Conservation (phyloP, 2,113 vertebrate species). For the Embiotoca jacksoni region DNA sequence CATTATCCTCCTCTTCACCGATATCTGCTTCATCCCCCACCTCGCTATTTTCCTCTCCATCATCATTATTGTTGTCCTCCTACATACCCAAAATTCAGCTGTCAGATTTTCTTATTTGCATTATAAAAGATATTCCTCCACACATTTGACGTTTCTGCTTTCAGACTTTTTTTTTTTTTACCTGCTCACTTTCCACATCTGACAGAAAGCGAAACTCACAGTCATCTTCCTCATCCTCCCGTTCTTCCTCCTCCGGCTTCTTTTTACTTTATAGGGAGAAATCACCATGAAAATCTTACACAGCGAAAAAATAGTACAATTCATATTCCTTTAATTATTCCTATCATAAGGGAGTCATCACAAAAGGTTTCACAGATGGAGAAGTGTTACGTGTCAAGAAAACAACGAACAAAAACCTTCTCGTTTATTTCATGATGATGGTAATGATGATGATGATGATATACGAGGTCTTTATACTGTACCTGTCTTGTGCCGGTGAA, state of each 20-base stretch:
- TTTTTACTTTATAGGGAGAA: constrained; percentile 74
- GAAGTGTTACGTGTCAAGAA: too few relatives aligned
- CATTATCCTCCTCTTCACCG: constrained; percentile 54
- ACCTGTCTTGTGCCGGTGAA: constrained; percentile 68
- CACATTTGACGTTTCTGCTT: background rate
- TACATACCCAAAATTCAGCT: constrained; percentile 29
- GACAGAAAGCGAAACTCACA: constrained; percentile 91
- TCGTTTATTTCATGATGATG: too few relatives aligned
- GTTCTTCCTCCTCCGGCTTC: constrained; percentile 75
- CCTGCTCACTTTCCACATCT: constrained; percentile 89
- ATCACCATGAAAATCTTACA: background rate
- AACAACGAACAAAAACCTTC: too few relatives aligned
- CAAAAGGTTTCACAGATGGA: background rate
- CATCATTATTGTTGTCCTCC: constrained; percentile 62
- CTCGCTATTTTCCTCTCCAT: constrained; percentile 32
- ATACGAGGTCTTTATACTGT: constrained; percentile 13
- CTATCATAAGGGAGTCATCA: constrained; percentile 8
- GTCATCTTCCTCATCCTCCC: constrained; percentile 87
- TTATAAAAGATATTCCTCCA: too few relatives aligned
- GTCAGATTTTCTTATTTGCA: background rate
- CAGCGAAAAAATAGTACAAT: too few relatives aligned
- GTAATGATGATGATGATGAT: background rate
- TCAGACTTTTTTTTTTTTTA: constrained; percentile 49
- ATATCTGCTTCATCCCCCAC: constrained; percentile 53
- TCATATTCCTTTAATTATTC: too few relatives aligned